A percentile compares a stretch with the other conserved stretches of the same genome.
phyloP scores from a whole-genome alignment of 2,113 vertebrate genomes.

The Isurus oxyrinchus region DNA sequence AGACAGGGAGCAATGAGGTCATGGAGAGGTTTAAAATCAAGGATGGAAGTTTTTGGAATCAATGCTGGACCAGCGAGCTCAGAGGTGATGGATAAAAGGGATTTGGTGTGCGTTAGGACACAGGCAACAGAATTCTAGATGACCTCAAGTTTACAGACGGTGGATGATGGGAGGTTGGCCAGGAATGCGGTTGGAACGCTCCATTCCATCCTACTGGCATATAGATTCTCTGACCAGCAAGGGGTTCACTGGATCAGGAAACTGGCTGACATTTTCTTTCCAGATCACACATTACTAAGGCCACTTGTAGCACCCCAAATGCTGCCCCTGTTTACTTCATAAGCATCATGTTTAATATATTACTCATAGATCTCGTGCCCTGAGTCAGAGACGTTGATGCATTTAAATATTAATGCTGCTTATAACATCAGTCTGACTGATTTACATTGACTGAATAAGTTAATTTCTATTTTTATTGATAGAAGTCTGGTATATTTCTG shows the following conservation, averaged over 20 bases:
- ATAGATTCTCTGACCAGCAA: too few species aligned
- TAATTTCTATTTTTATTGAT: not conserved
- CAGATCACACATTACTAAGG: not conserved
- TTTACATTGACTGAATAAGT: not conserved
- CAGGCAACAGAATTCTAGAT: too few species aligned
- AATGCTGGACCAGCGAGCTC: too few species aligned
- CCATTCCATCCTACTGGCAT: too few species aligned
- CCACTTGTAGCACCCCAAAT: not conserved
- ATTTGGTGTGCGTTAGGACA: too few species aligned
- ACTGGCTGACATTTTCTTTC: not conserved
- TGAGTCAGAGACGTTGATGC: not conserved
- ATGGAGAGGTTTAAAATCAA: not conserved
- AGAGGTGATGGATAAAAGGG: too few species aligned
- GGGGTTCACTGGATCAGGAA: not conserved
- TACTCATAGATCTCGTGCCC: not conserved
- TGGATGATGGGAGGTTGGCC: not conserved
- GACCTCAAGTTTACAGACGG: not conserved
- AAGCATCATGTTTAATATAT: not conserved
- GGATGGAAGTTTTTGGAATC: not conserved
- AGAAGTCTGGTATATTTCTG: not conserved
- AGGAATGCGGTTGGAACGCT: not conserved
- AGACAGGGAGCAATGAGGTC: too few species aligned
- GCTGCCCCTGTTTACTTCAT: not conserved
- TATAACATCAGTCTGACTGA: not conserved
- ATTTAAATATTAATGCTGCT: not conserved